Evolutionary conservation across 2,113 vertebrate genomes (phyloP).

Genomic region (Mystacornis crossleyi): DNA sequence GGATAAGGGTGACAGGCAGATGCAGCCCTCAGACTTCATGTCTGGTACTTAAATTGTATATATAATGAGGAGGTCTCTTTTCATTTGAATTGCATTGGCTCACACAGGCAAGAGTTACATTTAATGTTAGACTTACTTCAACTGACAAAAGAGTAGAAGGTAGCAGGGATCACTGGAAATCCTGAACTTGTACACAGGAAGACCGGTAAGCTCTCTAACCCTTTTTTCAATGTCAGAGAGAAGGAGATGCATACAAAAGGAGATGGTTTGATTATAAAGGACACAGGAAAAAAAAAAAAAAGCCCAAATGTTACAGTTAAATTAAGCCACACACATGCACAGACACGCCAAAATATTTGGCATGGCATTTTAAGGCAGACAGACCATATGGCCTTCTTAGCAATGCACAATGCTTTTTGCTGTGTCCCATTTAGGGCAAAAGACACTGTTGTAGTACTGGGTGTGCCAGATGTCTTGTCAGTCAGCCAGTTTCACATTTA

Average conservation of each 20-base stretch:
- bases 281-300: neutral
- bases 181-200: neutral
- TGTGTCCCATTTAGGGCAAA: neutral
- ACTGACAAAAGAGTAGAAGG: neutral
- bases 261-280: neutral
- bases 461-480: constrained; percentile 45
- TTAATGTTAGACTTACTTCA: neutral
- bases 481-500: neutral
- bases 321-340: neutral
- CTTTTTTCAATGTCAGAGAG: neutral
- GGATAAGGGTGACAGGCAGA: neutral
- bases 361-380: constrained; percentile 10
- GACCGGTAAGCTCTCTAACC: neutral
- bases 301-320: neutral
- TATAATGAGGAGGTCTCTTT: neutral
- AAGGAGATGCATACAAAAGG: neutral
- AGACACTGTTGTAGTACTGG: neutral
- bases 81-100: neutral
- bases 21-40: neutral
- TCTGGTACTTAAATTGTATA: neutral
- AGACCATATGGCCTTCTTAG: constrained; percentile 45
- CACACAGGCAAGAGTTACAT: neutral
- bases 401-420: neutral
- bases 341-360: neutral
- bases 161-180: neutral